Evolutionary conservation across 2,888 invertebrate genomes (phyloP), one percentile per base, ranked within the genome.

Genomic region (Monopis laevigella): DNA sequence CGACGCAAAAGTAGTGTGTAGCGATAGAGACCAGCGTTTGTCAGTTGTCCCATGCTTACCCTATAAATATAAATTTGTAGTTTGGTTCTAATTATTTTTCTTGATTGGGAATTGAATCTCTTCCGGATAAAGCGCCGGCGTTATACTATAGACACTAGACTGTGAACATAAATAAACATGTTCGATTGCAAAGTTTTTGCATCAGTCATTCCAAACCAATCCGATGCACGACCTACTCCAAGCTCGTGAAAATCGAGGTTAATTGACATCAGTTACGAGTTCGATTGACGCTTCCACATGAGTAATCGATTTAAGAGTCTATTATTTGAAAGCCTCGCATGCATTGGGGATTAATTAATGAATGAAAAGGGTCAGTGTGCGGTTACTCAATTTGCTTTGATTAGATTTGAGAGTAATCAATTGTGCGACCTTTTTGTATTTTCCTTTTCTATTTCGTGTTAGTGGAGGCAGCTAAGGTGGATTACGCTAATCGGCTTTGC

Each of bases 341-440:
- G 56, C 60, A 61, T 65, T 66, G 60, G 58, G 66, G 66, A 67
- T 72, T 74, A 72, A 75, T 75, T 72, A 75, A 67, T 65, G 62
- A 63, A 62, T 67, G 68, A 71, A 73, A 70, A 71, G 73, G 69
- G 71, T 62, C 65, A 58, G 56, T 50, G 10, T 11, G 51, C 48
- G 60, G 65, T 65, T 63, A 65, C 63, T 65, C 64, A 65, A 69
- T 67, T 64, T 52, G 55, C 59, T 52, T 52, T 58, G 60, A 68
- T 70, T 64, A 63, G 59, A 64, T 61, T 59, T 56, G 56, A 56
- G 51, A 62, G 59, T 59, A 65, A 63, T 63, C 62, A 63, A 62
- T 65, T 52, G 56, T 48, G 47, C n/a, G 48, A 18, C 18, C 29
- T 29, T 18, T 29, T 56, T 51, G 51, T 51, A 48, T 51, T 50